Percentiles rank a stretch among this genome's conserved stretches.
Conservation (phyloP, 2,797 vertebrate species). For the Botia kubotai region DNA sequence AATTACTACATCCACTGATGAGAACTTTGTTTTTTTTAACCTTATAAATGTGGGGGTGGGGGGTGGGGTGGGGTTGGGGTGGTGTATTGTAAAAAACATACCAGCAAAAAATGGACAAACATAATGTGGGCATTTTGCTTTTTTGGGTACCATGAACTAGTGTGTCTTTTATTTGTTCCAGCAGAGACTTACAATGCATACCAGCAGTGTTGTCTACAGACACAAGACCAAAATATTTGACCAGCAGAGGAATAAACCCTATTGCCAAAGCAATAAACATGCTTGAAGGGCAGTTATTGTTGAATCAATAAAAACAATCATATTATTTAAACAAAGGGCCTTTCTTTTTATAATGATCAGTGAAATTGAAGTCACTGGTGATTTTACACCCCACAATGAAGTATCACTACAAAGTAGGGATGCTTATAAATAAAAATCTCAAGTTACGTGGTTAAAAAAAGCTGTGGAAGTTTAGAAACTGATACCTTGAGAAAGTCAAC, state of each 20-base stretch:
- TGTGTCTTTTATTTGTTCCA: constrained; percentile 17
- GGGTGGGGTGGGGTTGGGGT: background rate
- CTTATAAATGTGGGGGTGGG: no score
- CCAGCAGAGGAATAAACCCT: constrained; percentile 52
- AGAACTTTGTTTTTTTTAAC: background rate
- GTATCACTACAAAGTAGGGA: background rate
- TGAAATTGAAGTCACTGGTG: background rate
- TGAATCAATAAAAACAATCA: constrained; percentile 44
- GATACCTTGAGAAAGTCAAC: constrained; percentile 10
- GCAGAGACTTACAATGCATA: constrained; percentile 63
- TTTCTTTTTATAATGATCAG: background rate
- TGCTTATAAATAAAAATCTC: constrained; percentile 7
- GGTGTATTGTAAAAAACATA: background rate
- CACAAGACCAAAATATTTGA: constrained; percentile 59
- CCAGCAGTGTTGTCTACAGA: constrained; percentile 69
- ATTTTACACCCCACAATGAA: background rate
- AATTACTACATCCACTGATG: background rate
- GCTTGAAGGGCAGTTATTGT: constrained; percentile 72
- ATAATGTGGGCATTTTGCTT: background rate
- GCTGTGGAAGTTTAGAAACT: constrained; percentile 1
- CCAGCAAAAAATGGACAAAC: background rate
- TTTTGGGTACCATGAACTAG: background rate
- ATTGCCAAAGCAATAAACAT: constrained; percentile 70
- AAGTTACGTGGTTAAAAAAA: constrained; percentile 3
- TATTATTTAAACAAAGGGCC: background rate